A percentile compares a stretch with the other conserved stretches of the same genome.
phyloP scores from a whole-genome alignment of 23 tunicate species.

The Styela clava region DNA sequence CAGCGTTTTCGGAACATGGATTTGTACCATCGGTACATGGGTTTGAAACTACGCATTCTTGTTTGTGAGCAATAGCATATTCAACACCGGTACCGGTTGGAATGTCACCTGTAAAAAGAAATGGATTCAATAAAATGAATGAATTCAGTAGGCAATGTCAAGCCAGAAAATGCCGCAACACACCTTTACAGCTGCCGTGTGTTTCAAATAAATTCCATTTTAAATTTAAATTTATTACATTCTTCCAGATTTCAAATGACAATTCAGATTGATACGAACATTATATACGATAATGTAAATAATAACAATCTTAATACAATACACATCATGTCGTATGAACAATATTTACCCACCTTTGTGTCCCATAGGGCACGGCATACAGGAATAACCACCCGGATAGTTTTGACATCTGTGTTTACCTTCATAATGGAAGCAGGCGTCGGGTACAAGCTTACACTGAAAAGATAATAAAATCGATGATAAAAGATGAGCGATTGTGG shows the following conservation, averaged over 20 bases:
- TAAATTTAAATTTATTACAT: neutral
- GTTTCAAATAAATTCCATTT: no score
- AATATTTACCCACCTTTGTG: no score
- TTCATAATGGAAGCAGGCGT: constrained; percentile 73
- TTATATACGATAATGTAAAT: neutral
- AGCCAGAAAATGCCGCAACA: no score
- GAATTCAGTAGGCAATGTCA: neutral
- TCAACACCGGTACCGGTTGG: constrained; percentile 70
- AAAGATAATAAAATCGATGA: constrained; percentile 13
- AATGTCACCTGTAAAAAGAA: constrained; percentile 60
- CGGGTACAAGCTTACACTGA: constrained; percentile 78
- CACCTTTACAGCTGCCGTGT: no score
- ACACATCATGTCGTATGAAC: no score
- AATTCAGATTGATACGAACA: neutral
- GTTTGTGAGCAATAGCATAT: constrained; percentile 57
- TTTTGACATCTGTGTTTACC: constrained; percentile 81
- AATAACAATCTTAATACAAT: no score
- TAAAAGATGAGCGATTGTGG: no score
- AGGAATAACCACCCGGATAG: constrained; percentile 66
- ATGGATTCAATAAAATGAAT: neutral
- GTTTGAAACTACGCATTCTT: constrained; percentile 61
- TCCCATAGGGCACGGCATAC: constrained; percentile 82
- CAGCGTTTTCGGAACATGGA: constrained; percentile 64
- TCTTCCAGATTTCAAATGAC: neutral
- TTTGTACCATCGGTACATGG: constrained; percentile 61